phyloP scores from a whole-genome alignment of 2,797 vertebrate species.

The Spinus olivaceus region DNA sequence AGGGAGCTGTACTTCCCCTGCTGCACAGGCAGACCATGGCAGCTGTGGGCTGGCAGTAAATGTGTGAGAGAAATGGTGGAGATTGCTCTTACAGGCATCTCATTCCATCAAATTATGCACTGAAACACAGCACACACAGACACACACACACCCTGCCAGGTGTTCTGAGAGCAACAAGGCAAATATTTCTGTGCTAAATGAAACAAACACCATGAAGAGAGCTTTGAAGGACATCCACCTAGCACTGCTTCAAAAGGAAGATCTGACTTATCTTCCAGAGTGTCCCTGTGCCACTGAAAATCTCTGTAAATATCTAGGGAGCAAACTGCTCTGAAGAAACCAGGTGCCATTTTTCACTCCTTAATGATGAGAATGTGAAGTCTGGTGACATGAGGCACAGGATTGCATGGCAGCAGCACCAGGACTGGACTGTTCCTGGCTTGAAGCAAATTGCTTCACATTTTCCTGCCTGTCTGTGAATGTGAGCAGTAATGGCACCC shows the following conservation, averaged over 20 bases:
- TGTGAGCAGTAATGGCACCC: not conserved
- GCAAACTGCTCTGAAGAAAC: not conserved
- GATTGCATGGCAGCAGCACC: not conserved
- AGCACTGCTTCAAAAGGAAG: not conserved
- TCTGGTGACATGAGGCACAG: not conserved
- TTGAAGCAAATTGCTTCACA: not conserved
- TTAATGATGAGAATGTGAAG: not conserved
- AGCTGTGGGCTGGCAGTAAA: not conserved
- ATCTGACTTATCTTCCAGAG: not conserved
- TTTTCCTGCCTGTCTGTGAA: not conserved
- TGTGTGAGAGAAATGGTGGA: accelerated
- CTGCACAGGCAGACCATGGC: not conserved
- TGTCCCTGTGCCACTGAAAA: not conserved
- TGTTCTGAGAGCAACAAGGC: not conserved
- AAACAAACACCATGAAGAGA: not conserved
- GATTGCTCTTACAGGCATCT: not conserved
- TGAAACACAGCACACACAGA: not conserved
- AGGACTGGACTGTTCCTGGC: not conserved
- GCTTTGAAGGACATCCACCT: not conserved
- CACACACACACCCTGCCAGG: not conserved
- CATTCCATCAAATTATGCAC: not conserved
- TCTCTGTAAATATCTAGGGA: not conserved
- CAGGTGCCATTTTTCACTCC: not conserved
- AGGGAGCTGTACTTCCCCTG: not conserved
- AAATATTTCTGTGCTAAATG: not conserved